Conservation (phyloP, 2,113 vertebrate species). For the Actenoides hombroni region DNA sequence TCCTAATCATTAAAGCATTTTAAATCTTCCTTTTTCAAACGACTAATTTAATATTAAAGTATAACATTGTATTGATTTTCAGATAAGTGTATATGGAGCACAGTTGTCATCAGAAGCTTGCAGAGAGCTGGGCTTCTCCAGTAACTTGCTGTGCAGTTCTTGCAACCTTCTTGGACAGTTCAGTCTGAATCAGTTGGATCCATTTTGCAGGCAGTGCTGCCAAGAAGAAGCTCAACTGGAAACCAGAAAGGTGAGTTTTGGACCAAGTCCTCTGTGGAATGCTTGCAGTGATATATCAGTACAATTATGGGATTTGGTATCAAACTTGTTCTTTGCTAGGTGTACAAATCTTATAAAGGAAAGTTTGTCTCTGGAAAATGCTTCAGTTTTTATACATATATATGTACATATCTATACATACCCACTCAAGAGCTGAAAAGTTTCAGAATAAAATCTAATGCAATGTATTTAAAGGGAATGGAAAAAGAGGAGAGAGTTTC, state of each 20-base stretch:
- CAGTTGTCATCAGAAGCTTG: slow-evolving; percentile 93
- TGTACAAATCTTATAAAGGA: not conserved
- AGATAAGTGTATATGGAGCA: slow-evolving; percentile 83
- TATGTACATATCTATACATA: too few species aligned
- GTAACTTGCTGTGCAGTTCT: slow-evolving; percentile 95
- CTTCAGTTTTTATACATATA: not conserved
- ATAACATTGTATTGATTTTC: slow-evolving; percentile 2
- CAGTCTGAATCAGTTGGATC: slow-evolving; percentile 84
- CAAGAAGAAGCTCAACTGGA: slow-evolving; percentile 95
- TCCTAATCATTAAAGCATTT: not conserved
- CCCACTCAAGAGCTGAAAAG: not conserved
- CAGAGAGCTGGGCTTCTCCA: slow-evolving; percentile 95
- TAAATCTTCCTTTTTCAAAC: not conserved
- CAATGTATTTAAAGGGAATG: not conserved
- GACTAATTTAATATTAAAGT: not conserved
- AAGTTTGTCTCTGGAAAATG: not conserved
- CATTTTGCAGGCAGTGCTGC: slow-evolving; percentile 89
- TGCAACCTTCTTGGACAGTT: slow-evolving; percentile 95
- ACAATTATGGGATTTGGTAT: not conserved
- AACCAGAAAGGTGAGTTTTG: slow-evolving; percentile 86
- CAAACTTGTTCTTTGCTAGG: not conserved
- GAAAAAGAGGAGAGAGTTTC: not conserved
- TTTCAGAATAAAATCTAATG: not conserved
- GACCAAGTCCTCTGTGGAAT: not conserved
- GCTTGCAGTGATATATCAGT: not conserved